Percentiles rank a stretch among this genome's conserved stretches.
phyloP scores from a whole-genome alignment of 2,888 invertebrate genomes.

The Trissonchulus latispiculum region DNA sequence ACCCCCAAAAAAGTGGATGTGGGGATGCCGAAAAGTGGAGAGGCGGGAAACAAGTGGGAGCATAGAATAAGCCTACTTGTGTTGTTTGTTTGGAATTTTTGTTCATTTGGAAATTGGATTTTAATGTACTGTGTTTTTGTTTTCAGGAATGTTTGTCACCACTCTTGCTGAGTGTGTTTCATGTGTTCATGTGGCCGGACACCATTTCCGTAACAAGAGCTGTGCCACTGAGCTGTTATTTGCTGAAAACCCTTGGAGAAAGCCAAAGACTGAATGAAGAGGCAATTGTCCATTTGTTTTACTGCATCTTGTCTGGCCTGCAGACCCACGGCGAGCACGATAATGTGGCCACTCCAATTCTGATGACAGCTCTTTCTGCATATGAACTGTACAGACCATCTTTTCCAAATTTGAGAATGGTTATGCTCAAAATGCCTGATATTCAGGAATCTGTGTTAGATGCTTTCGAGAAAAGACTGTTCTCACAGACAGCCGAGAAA shows the following conservation, averaged over 20 bases:
- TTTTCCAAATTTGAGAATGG: background rate
- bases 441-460: background rate
- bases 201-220: background rate
- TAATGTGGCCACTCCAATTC: background rate
- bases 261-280: background rate
- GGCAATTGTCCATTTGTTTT: background rate
- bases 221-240: background rate
- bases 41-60: too few species aligned
- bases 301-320: background rate
- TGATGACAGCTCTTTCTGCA: background rate
- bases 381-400: background rate
- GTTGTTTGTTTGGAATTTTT: too few species aligned
- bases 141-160: background rate
- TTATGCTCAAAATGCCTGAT: conserved; percentile 13
- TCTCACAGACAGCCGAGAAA: background rate
- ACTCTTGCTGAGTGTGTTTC: background rate
- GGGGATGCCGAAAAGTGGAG: too few species aligned
- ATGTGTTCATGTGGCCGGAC: background rate
- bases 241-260: background rate
- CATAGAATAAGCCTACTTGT: too few species aligned
- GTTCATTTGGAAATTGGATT: too few species aligned
- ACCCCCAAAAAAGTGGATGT: too few species aligned
- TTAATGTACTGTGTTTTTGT: too few species aligned
- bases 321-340: conserved; percentile 12
- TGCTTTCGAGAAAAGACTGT: background rate